Percentiles rank a stretch among this genome's conserved stretches.
These are phyloP conservation scores for Synanceia verrucosa DNA, from an alignment of 2,797 vertebrate genomes.

Conservation along the genomic window DNA sequence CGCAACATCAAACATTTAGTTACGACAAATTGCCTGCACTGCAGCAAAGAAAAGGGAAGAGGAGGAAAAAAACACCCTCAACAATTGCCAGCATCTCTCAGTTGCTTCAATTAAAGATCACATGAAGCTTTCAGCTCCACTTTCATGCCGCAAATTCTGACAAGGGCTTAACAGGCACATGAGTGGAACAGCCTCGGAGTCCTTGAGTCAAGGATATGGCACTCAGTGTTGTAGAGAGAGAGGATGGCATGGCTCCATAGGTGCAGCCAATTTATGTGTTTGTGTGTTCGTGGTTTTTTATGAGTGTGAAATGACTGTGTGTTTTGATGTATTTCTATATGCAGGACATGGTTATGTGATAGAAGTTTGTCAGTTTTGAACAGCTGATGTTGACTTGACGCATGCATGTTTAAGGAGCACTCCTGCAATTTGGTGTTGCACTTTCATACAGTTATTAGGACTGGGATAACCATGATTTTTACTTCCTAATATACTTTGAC, in stretches of 20 bases:
- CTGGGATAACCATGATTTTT: background rate
- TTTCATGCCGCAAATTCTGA: constrained; percentile 23
- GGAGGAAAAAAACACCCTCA: background rate
- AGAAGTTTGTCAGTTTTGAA: background rate
- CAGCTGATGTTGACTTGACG: constrained; percentile 1
- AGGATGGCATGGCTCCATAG: background rate
- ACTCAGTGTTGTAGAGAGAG: constrained; percentile 10
- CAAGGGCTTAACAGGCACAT: constrained; percentile 18
- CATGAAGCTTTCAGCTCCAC: constrained; percentile 20
- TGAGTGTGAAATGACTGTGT: background rate
- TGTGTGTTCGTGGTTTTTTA: background rate
- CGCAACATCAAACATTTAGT: constrained; percentile 24
- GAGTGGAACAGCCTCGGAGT: constrained; percentile 5
- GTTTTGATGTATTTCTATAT: background rate
- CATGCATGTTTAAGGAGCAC: constrained; percentile 12
- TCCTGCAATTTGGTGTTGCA: background rate
- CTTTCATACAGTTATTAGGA: background rate
- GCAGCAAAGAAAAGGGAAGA: constrained; percentile 20
- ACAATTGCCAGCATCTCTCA: constrained; percentile 14
- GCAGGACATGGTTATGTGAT: background rate
- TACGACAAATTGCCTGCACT: constrained; percentile 39
- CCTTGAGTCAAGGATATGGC: constrained; percentile 32
- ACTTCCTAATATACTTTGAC: background rate
- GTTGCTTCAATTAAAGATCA: constrained; percentile 46
- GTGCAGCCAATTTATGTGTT: background rate